Percentiles rank a stretch among this genome's conserved stretches.
phyloP scores from a whole-genome alignment of 2,113 vertebrate genomes.

The Austrofundulus limnaeus region DNA sequence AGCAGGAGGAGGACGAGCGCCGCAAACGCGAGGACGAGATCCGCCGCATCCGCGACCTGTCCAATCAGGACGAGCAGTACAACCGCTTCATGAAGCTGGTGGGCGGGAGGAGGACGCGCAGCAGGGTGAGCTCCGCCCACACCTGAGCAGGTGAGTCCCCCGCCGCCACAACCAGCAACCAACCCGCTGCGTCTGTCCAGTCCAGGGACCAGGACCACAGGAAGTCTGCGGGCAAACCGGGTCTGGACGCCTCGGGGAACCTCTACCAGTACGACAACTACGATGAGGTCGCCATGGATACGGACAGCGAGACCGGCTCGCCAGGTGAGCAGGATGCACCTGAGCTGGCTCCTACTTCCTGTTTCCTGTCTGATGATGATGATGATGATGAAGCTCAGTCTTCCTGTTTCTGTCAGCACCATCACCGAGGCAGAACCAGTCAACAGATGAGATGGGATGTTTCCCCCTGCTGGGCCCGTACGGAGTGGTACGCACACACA shows the following conservation, averaged over 20 bases:
- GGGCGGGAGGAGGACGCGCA: conserved; percentile 83
- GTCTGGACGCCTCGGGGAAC: conserved; percentile 86
- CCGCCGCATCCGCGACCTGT: conserved; percentile 91
- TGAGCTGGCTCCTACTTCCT: not conserved
- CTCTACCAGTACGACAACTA: conserved; percentile 99
- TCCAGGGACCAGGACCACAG: conserved; percentile 89
- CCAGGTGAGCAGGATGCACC: conserved; percentile 81
- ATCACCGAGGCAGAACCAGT: conserved; percentile 55
- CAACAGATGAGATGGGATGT: not conserved
- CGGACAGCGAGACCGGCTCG: conserved; percentile 93
- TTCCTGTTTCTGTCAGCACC: conserved; percentile 51
- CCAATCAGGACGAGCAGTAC: conserved; percentile 98
- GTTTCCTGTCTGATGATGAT: not conserved
- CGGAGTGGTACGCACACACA: conserved; percentile 49
- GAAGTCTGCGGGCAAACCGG: conserved; percentile 84
- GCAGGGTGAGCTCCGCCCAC: conserved; percentile 77
- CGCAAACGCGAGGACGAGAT: conserved; percentile 96
- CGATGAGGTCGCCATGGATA: conserved; percentile 98
- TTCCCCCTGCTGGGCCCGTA: conserved; percentile 31
- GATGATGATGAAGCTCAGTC: not conserved
- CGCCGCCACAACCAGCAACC: too few relatives aligned
- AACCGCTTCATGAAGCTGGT: conserved; percentile 99
- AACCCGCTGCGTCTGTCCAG: conserved; percentile 64
- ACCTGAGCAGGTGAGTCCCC: not conserved
- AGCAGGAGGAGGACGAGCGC: conserved; percentile 90